Percentiles rank a stretch among this genome's conserved stretches.
Conservation (phyloP, 2,888 invertebrate species). For the Monopis laevigella region DNA sequence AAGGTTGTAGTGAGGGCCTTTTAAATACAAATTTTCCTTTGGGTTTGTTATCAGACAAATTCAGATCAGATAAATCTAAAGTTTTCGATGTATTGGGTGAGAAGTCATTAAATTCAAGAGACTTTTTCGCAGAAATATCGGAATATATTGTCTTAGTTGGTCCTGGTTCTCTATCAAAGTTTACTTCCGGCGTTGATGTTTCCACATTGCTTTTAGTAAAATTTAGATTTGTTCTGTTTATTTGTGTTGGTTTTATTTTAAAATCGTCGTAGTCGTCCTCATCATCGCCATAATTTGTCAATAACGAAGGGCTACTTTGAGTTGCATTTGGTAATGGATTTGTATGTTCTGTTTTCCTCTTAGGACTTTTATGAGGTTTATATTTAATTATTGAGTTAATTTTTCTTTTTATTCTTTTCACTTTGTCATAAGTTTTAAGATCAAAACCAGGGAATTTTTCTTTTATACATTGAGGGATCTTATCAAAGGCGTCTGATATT, state of each 20-base stretch:
- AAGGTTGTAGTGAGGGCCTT: slow-evolving; percentile 38
- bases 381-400: slow-evolving; percentile 38
- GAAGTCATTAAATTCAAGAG: slow-evolving; percentile 28
- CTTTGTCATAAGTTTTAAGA: slow-evolving; percentile 56
- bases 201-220: too few species aligned
- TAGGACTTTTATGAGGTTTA: not conserved
- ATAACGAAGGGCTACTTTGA: slow-evolving; percentile 22
- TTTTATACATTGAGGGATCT: slow-evolving; percentile 70
- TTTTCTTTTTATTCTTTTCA: slow-evolving; percentile 67
- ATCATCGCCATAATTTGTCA: slow-evolving; percentile 28
- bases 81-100: slow-evolving; percentile 36
- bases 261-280: too few species aligned
- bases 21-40: slow-evolving; percentile 57
- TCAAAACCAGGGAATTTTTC: slow-evolving; percentile 71
- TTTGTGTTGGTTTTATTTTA: too few species aligned
- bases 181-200: not conserved
- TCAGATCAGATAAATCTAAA: slow-evolving; percentile 24
- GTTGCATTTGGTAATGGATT: too few species aligned
- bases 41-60: slow-evolving; percentile 30
- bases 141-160: slow-evolving; percentile 1
- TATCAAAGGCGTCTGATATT: slow-evolving; percentile 69
- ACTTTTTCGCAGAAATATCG: not conserved
- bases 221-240: too few species aligned
- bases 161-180: not conserved
- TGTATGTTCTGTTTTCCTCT: too few species aligned